Percentiles rank a stretch among this genome's conserved stretches.
phyloP scores from a whole-genome alignment of 2,888 invertebrate genomes.

The Aleiodes alternator region DNA sequence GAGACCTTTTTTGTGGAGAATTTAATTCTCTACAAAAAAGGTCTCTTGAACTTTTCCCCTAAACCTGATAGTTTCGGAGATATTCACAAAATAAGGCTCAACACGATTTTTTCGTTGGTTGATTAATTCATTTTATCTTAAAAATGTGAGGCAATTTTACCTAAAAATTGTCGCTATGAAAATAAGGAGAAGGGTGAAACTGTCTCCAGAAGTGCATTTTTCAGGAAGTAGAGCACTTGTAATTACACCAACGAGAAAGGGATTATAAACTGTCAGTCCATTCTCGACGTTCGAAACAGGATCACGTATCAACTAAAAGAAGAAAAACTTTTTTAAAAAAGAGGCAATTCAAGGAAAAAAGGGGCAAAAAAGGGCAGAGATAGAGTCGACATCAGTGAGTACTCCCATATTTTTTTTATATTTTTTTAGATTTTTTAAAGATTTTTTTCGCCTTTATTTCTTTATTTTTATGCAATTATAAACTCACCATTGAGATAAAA shows the following conservation, averaged over 20 bases:
- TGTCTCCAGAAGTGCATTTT: slow-evolving; percentile 64
- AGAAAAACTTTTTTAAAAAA: not conserved
- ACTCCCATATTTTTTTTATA: too few relatives aligned
- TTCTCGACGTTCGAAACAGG: slow-evolving; percentile 61
- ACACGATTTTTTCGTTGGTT: too few relatives aligned
- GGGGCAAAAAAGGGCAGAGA: too few relatives aligned
- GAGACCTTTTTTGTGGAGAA: too few relatives aligned
- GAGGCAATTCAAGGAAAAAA: too few relatives aligned
- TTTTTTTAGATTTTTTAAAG: too few relatives aligned
- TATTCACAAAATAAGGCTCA: too few relatives aligned
- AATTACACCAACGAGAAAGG: slow-evolving; percentile 65
- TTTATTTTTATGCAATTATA: not conserved
- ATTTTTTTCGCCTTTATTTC: not conserved
- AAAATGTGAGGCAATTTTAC: slow-evolving; percentile 45
- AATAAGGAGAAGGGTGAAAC: slow-evolving; percentile 61
- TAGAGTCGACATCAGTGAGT: too few relatives aligned
- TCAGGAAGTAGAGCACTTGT: slow-evolving; percentile 64
- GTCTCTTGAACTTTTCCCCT: too few relatives aligned
- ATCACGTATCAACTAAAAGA: slow-evolving; percentile 50
- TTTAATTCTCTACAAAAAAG: too few relatives aligned
- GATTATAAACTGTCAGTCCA: slow-evolving; percentile 71
- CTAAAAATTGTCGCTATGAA: slow-evolving; percentile 65
- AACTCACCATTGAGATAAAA: slow-evolving; percentile 68
- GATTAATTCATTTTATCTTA: too few relatives aligned
- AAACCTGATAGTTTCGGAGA: too few relatives aligned